Evolutionary conservation across 1,140 invertebrate genomes (phyloP).

Genomic region (Psix sp.): DNA sequence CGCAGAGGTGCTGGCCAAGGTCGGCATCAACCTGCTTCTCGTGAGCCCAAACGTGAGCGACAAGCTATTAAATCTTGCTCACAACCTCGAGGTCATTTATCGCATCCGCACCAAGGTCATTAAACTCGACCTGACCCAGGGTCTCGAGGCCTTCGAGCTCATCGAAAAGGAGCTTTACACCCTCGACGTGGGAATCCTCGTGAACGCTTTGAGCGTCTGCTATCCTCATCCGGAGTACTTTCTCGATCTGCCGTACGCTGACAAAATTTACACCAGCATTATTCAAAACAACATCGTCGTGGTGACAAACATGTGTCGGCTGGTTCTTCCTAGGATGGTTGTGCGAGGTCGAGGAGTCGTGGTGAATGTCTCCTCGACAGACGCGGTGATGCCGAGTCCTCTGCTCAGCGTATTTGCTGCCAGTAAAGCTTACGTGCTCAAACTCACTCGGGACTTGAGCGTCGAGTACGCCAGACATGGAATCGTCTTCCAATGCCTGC

Average conservation of each 20-base stretch:
- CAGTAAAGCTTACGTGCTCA: slow-evolving; percentile 79
- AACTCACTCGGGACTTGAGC: slow-evolving; percentile 79
- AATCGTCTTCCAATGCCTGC: slow-evolving; percentile 80
- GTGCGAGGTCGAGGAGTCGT: slow-evolving; percentile 80
- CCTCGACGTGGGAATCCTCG: slow-evolving; percentile 82
- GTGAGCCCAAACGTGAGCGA: slow-evolving; percentile 86
- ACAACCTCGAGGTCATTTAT: slow-evolving; percentile 82
- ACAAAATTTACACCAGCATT: slow-evolving; percentile 76
- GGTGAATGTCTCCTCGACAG: slow-evolving; percentile 83
- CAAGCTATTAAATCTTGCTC: slow-evolving; percentile 82
- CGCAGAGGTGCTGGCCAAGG: slow-evolving; percentile 85
- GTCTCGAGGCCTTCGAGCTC: slow-evolving; percentile 73
- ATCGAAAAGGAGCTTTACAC: slow-evolving; percentile 77
- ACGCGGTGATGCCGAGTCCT: slow-evolving; percentile 78
- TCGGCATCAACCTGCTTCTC: slow-evolving; percentile 90
- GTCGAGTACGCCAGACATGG: slow-evolving; percentile 80
- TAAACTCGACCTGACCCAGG: slow-evolving; percentile 86
- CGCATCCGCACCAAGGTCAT: slow-evolving; percentile 88
- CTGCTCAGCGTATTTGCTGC: slow-evolving; percentile 80
- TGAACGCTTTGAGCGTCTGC: slow-evolving; percentile 82
- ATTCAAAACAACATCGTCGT: slow-evolving; percentile 86
- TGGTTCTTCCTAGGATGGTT: slow-evolving; percentile 82
- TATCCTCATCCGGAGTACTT: slow-evolving; percentile 81
- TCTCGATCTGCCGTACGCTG: slow-evolving; percentile 69
- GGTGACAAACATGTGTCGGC: slow-evolving; percentile 88